Evolutionary conservation across 2,888 invertebrate species (phyloP).

Genomic region (Drosophila recens): DNA sequence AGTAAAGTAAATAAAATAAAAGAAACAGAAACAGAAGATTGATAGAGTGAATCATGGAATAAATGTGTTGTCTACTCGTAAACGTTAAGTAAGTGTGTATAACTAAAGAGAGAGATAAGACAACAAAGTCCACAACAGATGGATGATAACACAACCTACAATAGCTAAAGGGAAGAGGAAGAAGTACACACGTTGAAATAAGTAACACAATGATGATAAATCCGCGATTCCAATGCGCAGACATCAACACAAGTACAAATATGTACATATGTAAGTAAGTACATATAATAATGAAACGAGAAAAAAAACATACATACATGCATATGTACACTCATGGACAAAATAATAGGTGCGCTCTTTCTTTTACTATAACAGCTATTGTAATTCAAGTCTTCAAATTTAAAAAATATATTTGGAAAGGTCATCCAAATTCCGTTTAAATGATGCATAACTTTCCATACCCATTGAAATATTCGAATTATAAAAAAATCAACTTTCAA

Average conservation of each 20-base stretch:
- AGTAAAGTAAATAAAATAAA: background rate
- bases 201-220: slow-evolving; percentile 46
- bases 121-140: slow-evolving; percentile 31
- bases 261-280: background rate
- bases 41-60: slow-evolving; percentile 12
- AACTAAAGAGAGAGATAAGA: slow-evolving; percentile 34
- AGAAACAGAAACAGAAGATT: background rate
- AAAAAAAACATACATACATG: slow-evolving; percentile 2
- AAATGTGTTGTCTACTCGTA: slow-evolving; percentile 14
- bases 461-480: too few species aligned
- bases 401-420: too few species aligned
- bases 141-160: slow-evolving; percentile 32
- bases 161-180: slow-evolving; percentile 1
- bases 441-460: too few species aligned
- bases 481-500: too few species aligned
- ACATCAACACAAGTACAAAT: slow-evolving; percentile 45
- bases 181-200: slow-evolving; percentile 12
- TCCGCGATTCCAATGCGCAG: slow-evolving; percentile 51
- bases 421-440: too few species aligned
- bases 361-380: too few species aligned
- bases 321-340: too few species aligned
- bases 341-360: too few species aligned
- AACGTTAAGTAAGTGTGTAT: slow-evolving; percentile 3
- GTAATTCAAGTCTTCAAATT: too few species aligned
- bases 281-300: background rate